phyloP scores from a whole-genome alignment of 2,797 vertebrate genomes.

The Perodicticus potto region DNA sequence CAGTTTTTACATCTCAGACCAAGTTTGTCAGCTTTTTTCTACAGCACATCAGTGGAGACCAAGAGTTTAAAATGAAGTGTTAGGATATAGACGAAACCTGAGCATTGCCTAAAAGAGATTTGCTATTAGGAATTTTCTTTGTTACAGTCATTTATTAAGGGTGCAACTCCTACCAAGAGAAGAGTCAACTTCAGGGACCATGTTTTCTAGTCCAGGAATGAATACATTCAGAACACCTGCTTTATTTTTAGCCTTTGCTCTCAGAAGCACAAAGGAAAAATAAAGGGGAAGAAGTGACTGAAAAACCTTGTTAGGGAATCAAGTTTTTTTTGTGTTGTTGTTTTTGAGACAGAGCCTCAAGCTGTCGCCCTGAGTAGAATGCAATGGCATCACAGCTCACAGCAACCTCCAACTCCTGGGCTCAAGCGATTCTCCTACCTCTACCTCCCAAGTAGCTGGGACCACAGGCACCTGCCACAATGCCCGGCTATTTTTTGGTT shows the following conservation, averaged over 20 bases:
- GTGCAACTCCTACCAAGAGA: neutral
- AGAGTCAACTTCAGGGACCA: neutral
- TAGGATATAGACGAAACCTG: neutral
- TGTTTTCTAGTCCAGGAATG: neutral
- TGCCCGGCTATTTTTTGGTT: no score
- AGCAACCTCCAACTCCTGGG: no score
- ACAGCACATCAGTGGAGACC: constrained; percentile 64
- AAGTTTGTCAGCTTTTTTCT: constrained; percentile 65
- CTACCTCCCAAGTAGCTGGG: no score
- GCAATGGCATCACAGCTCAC: no score
- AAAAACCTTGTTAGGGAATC: neutral
- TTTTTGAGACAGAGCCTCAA: no score
- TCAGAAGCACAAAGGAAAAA: neutral
- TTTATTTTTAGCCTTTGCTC: neutral
- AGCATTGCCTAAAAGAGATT: constrained; percentile 47
- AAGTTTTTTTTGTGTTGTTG: neutral
- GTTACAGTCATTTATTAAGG: neutral
- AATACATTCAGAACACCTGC: neutral
- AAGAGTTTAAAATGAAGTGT: constrained; percentile 64
- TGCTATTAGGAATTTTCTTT: neutral
- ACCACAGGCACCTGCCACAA: no score
- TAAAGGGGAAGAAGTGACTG: neutral
- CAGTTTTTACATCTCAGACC: constrained; percentile 78
- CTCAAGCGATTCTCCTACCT: no score
- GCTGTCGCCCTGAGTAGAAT: no score